Evolutionary conservation across 2,888 invertebrate genomes (phyloP), one percentile per base, ranked within the genome.

Genomic region (Thumatha senex): DNA sequence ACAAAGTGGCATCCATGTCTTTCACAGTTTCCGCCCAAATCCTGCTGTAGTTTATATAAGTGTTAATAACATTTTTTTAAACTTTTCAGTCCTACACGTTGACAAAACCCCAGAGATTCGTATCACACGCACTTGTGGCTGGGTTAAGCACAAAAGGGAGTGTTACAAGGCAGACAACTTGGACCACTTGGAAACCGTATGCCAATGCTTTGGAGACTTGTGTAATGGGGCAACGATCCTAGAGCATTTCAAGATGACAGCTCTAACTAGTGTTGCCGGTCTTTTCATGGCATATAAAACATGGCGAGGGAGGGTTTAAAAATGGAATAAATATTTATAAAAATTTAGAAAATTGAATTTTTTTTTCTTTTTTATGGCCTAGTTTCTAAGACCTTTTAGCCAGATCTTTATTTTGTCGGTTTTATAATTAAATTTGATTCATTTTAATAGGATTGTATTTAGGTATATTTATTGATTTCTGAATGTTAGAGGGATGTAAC

Each of bases 51-150:
- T n/a, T 24, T 24, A 5, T 24, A 5, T 5, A 24, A 5, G 5
- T 24, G 5, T 24, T 24, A 24, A 24, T 24, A 24, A 4, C 18
- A 5, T 7, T 12, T 18, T 38, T 46, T 40, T 46, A 50, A 49
- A 62, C 18, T 44, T 82, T 82, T 7, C 74, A 86, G 92, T 74
- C 70, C 60, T 90, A 31, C 80, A 88, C 56, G 59, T 73, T 0
- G 78, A 83, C 0, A 73, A 79, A 34, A 70, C 73, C 0, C 76
- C 80, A 0, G 86, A 88, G 34, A 78, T 84, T 56, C 77, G 94
- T 10, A 82, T 94, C 11, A 87, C 89, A 1, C 86, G 95, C 9
- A 86, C 89, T 51, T 95, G 95, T 57, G 95, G 95, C 15, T 94
- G 93, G 93, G 72, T 88, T 41, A 80, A 72, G 47, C 79, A 81